Percentiles rank a stretch among this genome's conserved stretches.
Conservation (phyloP, 2,797 vertebrate species). For the Holocentrus rufus region DNA sequence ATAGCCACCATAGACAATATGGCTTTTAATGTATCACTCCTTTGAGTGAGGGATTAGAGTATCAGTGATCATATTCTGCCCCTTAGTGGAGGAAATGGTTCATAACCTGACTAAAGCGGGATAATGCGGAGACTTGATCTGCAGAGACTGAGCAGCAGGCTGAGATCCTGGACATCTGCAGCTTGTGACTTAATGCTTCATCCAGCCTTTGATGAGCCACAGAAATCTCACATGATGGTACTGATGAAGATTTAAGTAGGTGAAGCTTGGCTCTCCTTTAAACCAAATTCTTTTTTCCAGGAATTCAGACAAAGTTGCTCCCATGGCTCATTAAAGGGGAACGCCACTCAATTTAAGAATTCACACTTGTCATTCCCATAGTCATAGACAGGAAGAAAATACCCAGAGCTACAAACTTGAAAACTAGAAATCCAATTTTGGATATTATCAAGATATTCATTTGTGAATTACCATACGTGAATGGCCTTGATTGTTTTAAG, state of each 20-base stretch:
- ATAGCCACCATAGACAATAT: constrained; percentile 22
- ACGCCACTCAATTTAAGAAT: constrained; percentile 18
- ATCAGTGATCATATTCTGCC: constrained; percentile 85
- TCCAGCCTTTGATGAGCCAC: constrained; percentile 44
- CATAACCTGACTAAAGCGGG: constrained; percentile 50
- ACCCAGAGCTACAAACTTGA: constrained; percentile 15
- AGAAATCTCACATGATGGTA: constrained; percentile 31
- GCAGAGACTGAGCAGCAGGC: constrained; percentile 21
- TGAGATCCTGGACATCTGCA: constrained; percentile 41
- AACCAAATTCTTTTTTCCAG: constrained; percentile 24
- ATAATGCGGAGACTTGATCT: constrained; percentile 25
- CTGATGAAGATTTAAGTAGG: constrained; percentile 42
- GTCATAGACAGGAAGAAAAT: constrained; percentile 19
- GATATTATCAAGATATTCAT: constrained; percentile 15
- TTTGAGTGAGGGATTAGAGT: constrained; percentile 36
- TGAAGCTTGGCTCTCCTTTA: constrained; percentile 25
- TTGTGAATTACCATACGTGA: background rate
- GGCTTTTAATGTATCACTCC: constrained; percentile 38
- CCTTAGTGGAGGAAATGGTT: constrained; percentile 81
- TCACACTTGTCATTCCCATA: constrained; percentile 10
- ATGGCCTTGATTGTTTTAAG: constrained; percentile 20
- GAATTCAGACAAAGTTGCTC: constrained; percentile 20
- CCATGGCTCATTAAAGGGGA: constrained; percentile 21
- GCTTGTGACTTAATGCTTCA: constrained; percentile 26
- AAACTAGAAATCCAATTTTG: constrained; percentile 9